Conservation (phyloP, 2,888 invertebrate species). For the Leptinotarsa peninsularis region DNA sequence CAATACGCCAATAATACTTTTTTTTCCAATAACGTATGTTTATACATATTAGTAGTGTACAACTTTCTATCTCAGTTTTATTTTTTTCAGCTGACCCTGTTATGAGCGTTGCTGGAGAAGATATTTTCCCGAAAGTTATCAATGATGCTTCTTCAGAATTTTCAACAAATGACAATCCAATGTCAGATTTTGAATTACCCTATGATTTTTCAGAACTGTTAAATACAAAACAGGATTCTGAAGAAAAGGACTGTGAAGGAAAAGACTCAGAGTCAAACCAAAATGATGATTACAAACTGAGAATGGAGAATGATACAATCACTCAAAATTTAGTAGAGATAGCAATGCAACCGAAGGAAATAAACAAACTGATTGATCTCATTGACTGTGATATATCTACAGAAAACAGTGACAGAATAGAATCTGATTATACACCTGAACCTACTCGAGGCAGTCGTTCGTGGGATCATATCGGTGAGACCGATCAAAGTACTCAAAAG, state of each 20-base stretch:
- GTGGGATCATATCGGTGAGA: conserved; percentile 8
- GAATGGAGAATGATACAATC: conserved; percentile 5
- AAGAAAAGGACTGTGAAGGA: conserved; percentile 12
- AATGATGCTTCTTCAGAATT: conserved; percentile 10
- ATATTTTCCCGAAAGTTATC: conserved; percentile 8
- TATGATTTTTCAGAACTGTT: conserved; percentile 15
- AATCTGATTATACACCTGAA: neutral
- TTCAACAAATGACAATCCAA: conserved; percentile 17
- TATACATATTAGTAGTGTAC: neutral
- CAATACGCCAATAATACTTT: too few relatives aligned
- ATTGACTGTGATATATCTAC: neutral
- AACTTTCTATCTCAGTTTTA: neutral
- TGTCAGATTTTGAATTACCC: conserved; percentile 7
- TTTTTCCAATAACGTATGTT: too few relatives aligned
- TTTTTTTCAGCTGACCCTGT: conserved; percentile 24
- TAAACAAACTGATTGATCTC: neutral
- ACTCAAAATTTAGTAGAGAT: conserved; percentile 4
- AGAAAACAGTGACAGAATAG: conserved; percentile 2
- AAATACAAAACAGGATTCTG: conserved; percentile 6
- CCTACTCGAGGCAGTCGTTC: neutral
- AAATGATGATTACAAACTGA: conserved; percentile 13
- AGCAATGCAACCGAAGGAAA: neutral
- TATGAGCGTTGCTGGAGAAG: conserved; percentile 18
- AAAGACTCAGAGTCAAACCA: conserved; percentile 14
- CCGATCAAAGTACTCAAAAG: conserved; percentile 10